Evolutionary conservation across 2,113 vertebrate species (phyloP).

Genomic region (Mustela lutreola): DNA sequence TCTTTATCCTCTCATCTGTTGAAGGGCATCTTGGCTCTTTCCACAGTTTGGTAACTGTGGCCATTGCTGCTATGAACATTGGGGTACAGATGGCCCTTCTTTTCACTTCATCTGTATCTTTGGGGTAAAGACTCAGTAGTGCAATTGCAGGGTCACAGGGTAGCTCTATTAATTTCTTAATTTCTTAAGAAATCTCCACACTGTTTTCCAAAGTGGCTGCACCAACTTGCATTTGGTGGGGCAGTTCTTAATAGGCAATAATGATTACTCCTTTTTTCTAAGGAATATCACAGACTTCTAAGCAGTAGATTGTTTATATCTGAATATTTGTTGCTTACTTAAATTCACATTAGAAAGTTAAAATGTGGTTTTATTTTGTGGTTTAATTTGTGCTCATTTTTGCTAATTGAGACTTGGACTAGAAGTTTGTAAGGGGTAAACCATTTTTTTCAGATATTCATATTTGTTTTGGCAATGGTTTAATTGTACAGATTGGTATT

Average conservation of each 20-base stretch:
- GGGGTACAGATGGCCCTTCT: no score
- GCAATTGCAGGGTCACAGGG: no score
- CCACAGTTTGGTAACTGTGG: no score
- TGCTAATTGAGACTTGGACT: neutral
- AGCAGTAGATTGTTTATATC: neutral
- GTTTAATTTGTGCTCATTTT: neutral
- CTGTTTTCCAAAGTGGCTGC: no score
- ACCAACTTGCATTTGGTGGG: neutral
- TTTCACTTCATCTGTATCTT: no score
- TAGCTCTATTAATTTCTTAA: no score
- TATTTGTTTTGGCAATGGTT: neutral
- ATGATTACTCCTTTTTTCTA: neutral
- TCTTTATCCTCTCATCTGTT: no score
- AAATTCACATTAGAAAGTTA: neutral
- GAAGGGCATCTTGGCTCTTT: no score
- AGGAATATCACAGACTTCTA: neutral
- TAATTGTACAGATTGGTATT: neutral
- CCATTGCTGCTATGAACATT: no score
- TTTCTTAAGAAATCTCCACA: no score
- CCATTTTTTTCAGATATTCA: neutral
- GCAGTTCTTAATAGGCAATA: neutral
- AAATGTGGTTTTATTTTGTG: constrained; percentile 28
- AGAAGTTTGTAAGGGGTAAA: neutral
- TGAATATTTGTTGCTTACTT: neutral
- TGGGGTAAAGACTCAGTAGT: no score